phyloP scores from a whole-genome alignment of 92 coral and sea anemone species.

The Palythoa heliodiscus region DNA sequence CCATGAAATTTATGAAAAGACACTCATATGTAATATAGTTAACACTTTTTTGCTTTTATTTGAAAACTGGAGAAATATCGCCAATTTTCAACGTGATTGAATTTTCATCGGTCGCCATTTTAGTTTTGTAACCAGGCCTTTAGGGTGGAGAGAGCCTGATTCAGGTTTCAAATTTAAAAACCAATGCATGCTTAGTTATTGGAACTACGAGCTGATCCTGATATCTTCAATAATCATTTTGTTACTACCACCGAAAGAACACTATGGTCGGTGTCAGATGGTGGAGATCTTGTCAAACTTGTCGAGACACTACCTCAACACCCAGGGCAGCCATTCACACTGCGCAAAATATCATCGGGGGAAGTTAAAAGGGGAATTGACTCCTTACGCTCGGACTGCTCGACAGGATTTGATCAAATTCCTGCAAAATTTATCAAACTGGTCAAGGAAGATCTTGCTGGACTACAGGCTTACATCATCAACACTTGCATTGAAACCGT shows the following conservation, averaged over 20 bases:
- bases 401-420: constrained; percentile 46
- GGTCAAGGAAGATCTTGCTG: constrained; percentile 29
- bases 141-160: too few species aligned
- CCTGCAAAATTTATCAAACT: constrained; percentile 40
- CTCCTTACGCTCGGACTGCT: constrained; percentile 36
- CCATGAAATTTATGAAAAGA: too few species aligned
- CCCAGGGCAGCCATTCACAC: constrained; percentile 14
- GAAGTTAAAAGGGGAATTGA: constrained; percentile 34
- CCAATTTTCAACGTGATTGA: too few species aligned
- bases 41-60: too few species aligned
- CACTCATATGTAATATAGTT: too few species aligned
- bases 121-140: too few species aligned
- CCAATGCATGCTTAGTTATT: too few species aligned
- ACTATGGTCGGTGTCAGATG: constrained; percentile 36
- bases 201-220: constrained; percentile 47
- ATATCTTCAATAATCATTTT: constrained; percentile 45
- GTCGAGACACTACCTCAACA: too few species aligned
- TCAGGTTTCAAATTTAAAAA: too few species aligned
- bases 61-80: too few species aligned
- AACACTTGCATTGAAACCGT: constrained; percentile 44
- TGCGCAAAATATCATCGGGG: constrained; percentile 31
- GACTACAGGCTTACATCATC: constrained; percentile 34
- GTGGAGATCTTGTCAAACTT: constrained; percentile 25
- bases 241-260: constrained; percentile 53
- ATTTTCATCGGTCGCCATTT: too few species aligned